phyloP scores from a whole-genome alignment of 2,888 invertebrate genomes.

The Meiosimyza platycephala region DNA sequence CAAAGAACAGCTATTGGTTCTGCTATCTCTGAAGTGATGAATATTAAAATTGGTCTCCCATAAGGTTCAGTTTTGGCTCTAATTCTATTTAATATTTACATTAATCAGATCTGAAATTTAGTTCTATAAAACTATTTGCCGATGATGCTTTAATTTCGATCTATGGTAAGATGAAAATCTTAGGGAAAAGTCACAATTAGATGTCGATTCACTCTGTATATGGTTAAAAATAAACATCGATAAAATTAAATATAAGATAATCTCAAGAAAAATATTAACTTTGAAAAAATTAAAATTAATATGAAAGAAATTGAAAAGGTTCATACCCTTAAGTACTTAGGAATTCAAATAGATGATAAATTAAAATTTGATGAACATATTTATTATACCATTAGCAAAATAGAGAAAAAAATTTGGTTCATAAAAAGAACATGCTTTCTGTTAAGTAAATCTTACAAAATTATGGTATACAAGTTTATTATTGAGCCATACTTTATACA shows the following conservation, averaged over 20 bases:
- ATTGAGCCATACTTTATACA: no score
- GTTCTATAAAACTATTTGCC: conserved; percentile 7
- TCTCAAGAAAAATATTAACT: no score
- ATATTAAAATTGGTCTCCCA: neutral
- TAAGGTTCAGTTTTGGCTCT: neutral
- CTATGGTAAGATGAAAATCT: neutral
- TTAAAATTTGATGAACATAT: neutral
- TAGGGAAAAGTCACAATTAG: neutral
- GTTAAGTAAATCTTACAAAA: conserved; percentile 6
- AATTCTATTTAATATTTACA: conserved; percentile 17
- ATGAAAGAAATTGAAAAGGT: neutral
- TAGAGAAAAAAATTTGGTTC: conserved; percentile 4
- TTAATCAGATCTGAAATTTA: conserved; percentile 11
- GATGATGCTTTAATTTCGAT: conserved; percentile 2
- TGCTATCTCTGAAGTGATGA: neutral
- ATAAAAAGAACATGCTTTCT: conserved; percentile 8
- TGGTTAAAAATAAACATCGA: neutral
- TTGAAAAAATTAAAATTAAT: neutral
- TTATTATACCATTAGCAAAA: neutral
- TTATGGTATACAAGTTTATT: no score
- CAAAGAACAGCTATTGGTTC: conserved; percentile 12
- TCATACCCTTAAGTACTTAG: conserved; percentile 3
- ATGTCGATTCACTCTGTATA: neutral
- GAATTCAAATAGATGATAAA: neutral
- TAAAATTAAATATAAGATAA: neutral